phyloP scores from a whole-genome alignment of 2,888 invertebrate genomes.

The Standfussiana lucernea region DNA sequence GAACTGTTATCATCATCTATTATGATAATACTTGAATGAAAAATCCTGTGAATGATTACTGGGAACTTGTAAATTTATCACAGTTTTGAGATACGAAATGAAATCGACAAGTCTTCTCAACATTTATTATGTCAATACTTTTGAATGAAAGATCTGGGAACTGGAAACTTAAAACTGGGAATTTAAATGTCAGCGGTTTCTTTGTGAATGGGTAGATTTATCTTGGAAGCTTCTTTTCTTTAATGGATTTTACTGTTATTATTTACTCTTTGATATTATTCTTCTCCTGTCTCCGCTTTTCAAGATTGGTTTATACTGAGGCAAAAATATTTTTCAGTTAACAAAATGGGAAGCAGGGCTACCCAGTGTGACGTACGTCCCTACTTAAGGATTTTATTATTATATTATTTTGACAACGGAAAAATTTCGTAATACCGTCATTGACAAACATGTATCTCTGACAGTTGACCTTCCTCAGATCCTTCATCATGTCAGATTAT shows the following conservation, averaged over 20 bases:
- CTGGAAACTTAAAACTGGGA: constrained; percentile 6
- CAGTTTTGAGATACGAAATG: background rate
- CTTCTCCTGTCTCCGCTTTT: background rate
- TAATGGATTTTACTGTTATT: constrained; percentile 2
- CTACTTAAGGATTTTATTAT: background rate
- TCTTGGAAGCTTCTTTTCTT: background rate
- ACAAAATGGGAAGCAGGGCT: background rate
- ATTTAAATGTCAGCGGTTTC: constrained; percentile 43
- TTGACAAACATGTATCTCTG: constrained; percentile 25
- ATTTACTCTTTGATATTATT: background rate
- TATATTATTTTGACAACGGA: background rate
- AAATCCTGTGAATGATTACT: constrained; percentile 37
- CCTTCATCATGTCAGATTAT: constrained; percentile 44
- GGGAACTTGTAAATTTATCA: constrained; percentile 6
- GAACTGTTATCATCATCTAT: constrained; percentile 56
- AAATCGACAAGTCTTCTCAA: constrained; percentile 26
- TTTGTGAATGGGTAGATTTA: constrained; percentile 28
- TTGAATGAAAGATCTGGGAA: constrained; percentile 39
- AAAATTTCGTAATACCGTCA: constrained; percentile 20
- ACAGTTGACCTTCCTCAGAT: constrained; percentile 37
- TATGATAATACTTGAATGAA: constrained; percentile 49
- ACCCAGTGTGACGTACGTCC: background rate
- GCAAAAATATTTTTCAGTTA: background rate
- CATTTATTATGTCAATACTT: constrained; percentile 56
- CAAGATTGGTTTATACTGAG: background rate